A percentile compares a stretch with the other conserved stretches of the same genome.
Evolutionary conservation across 2,113 vertebrate genomes (phyloP).

Genomic region (Rhynchopsitta pachyrhyncha): DNA sequence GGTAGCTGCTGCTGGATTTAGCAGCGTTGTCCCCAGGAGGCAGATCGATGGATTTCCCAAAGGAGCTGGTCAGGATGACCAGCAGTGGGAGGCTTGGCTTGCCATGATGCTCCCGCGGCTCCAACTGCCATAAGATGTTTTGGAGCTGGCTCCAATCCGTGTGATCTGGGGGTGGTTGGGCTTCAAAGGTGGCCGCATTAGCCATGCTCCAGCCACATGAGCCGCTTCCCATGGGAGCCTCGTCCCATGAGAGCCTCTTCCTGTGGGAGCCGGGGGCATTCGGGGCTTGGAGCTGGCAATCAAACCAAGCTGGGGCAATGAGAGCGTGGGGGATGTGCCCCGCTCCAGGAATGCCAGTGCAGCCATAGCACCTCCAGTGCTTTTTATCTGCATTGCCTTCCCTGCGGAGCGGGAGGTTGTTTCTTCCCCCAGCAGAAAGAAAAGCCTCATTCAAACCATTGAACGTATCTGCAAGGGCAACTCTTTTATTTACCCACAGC

Average conservation of each 20-base stretch:
- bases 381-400: not conserved
- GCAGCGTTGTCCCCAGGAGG: fast-evolving
- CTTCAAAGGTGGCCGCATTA: not conserved
- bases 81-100: not conserved
- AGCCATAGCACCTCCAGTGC: not conserved
- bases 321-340: fast-evolving
- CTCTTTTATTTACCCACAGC: slow-evolving; percentile 57
- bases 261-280: not conserved
- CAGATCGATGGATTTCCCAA: not conserved
- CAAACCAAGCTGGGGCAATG: fast-evolving
- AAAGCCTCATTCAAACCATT: not conserved
- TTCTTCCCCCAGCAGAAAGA: slow-evolving; percentile 40
- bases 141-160: fast-evolving
- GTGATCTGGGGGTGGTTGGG: not conserved
- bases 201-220: not conserved
- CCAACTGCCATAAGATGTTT: not conserved
- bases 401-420: not conserved
- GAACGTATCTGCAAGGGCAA: slow-evolving; percentile 12
- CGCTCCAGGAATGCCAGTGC: fast-evolving
- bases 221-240: not conserved
- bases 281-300: not conserved
- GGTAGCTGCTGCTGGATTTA: fast-evolving
- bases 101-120: fast-evolving
- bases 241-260: not conserved
- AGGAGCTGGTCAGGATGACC: not conserved